Base-by-base conservation (phyloP, 2,113 vertebrate genomes). In the Erythrocercus mccallii region DNA sequence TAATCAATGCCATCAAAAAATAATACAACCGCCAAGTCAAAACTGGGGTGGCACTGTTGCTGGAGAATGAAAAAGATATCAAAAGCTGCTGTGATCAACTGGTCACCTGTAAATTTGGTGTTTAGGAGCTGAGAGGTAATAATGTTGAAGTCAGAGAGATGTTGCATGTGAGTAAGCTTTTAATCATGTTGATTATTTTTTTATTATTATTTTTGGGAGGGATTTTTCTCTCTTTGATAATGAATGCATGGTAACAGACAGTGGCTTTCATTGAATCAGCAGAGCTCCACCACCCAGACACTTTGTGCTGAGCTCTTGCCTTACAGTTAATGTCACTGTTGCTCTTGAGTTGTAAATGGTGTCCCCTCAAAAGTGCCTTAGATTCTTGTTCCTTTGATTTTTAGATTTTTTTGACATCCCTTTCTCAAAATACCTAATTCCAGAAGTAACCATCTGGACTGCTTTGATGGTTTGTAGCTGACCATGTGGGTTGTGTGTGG, bases 371-470 rank as follows among this genome's bases (percentile, higher is more conserved):
- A 79, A 93, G n/a, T n/a, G 21, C 16, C 22, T 30, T 38, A 54
- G 19, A 27, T 42, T 82, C 10, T 85, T 0, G 0, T 4, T 85
- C 8, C 23, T 66, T 20, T 23, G 10, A 6, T 57, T 44, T 50
- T 11, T 48, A 44, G 10, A 6, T 13, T 27, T 54, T 51, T 51
- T 51, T 51, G 16, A 38, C 31, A 31, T 28, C 7, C 3, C 31
- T 42, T 70, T 28, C 53, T 53, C 45, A 69, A 64, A 68, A 21
- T 61, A 73, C 24, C 27, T 60, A 25, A 8, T 42, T 57, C 10
- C 84, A 65, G 24, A n/a, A 58, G 21, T 51, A 61, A 51, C 25
- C 35, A 14, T 37, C 33, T 65, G 57, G 45, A 57, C 30, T 77
- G 22, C 60, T 84, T 56, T 77, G 54, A 7, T 61, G 54, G 15